phyloP scores from a whole-genome alignment of 2,113 vertebrate genomes.

The Alligator sinensis region DNA sequence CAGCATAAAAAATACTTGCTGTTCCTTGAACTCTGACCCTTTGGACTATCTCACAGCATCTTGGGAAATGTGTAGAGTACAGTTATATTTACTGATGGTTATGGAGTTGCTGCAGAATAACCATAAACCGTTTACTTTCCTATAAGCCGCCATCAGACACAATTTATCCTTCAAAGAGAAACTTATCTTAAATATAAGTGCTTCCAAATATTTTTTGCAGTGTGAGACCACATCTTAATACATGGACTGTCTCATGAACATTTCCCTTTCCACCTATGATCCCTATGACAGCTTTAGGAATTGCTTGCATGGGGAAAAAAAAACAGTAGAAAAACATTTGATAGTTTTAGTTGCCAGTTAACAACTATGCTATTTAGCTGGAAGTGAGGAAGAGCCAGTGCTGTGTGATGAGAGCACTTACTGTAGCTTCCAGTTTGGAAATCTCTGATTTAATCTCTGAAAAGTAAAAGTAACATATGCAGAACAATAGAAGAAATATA shows the following conservation, averaged over 20 bases:
- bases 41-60: neutral
- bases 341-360: neutral
- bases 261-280: neutral
- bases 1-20: neutral
- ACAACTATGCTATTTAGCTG: neutral
- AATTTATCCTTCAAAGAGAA: neutral
- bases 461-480: slow-evolving; percentile 29
- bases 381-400: neutral
- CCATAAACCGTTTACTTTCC: neutral
- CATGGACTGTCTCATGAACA: neutral
- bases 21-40: neutral
- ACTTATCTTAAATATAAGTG: neutral
- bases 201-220: neutral
- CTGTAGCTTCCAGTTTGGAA: neutral
- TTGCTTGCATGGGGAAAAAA: neutral
- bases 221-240: neutral
- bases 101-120: neutral
- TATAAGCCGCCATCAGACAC: neutral
- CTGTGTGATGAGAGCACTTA: neutral
- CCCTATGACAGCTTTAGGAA: neutral
- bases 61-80: neutral
- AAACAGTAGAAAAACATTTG: neutral
- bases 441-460: slow-evolving; percentile 31
- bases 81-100: neutral
- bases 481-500: slow-evolving; percentile 19